Conservation (phyloP, 2,888 invertebrate species). For the Pterobdella sp. region DNA sequence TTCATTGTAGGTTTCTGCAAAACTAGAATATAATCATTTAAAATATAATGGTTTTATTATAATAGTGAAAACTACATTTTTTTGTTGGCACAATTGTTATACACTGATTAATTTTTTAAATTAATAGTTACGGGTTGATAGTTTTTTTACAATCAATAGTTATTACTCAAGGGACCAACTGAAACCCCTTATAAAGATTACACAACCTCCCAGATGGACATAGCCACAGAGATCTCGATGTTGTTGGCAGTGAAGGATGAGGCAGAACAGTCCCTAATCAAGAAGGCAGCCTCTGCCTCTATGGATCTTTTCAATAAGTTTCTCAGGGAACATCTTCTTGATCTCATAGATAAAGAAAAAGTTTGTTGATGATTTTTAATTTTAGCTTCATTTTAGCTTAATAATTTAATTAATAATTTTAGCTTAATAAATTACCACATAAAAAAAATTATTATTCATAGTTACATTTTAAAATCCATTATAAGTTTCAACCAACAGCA, state of each 20-base stretch:
- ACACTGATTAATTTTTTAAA: too few species aligned
- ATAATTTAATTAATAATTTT: too few species aligned
- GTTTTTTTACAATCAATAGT: too few species aligned
- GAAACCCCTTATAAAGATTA: neutral
- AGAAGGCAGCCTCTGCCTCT: conserved; percentile 83
- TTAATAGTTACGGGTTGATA: too few species aligned
- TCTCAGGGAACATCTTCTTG: conserved; percentile 93
- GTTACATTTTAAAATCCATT: neutral
- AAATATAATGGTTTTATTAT: too few species aligned
- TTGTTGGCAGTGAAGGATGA: conserved; percentile 92
- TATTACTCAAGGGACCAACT: too few species aligned
- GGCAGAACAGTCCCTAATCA: conserved; percentile 75
- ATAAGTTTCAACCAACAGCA: conserved; percentile 66
- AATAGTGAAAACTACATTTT: neutral
- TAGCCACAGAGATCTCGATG: conserved; percentile 73
- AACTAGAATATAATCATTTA: neutral
- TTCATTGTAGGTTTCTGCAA: neutral
- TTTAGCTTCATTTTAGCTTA: neutral
- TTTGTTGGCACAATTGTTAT: too few species aligned
- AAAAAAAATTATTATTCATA: neutral
- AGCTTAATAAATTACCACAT: too few species aligned
- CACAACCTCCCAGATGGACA: conserved; percentile 57
- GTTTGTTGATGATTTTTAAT: conserved; percentile 36
- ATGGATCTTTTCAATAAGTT: conserved; percentile 92
- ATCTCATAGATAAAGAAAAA: conserved; percentile 91